phyloP scores from a whole-genome alignment of 53 echinoderm and acorn worm species.

The Stichopus horrens region DNA sequence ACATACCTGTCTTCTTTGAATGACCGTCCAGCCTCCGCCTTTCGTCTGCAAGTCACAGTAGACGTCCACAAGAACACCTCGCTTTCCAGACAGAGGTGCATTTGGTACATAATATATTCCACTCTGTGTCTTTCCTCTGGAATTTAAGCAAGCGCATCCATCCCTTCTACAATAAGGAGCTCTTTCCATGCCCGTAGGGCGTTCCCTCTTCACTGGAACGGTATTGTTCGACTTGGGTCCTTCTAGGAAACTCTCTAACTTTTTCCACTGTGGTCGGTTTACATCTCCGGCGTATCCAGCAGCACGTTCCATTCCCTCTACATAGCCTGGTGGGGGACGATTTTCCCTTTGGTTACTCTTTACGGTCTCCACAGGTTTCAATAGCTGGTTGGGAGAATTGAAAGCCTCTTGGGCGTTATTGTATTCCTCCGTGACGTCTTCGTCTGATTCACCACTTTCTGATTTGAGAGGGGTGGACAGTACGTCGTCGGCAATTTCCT shows the following conservation, averaged over 20 bases:
- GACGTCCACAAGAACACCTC: slow-evolving; percentile 55
- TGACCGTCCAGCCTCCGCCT: slow-evolving; percentile 87
- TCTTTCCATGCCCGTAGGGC: slow-evolving; percentile 48
- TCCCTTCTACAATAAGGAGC: slow-evolving; percentile 60
- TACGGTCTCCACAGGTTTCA: neutral
- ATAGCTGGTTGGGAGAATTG: neutral
- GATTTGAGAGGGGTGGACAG: neutral
- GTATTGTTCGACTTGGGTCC: neutral
- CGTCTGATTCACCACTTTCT: neutral
- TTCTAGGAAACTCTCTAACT: slow-evolving; percentile 14
- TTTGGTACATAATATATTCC: slow-evolving; percentile 74
- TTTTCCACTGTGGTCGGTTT: slow-evolving; percentile 37
- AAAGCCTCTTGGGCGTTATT: neutral
- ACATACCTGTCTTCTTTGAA: slow-evolving; percentile 74
- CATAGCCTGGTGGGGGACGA: slow-evolving; percentile 17
- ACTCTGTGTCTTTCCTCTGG: slow-evolving; percentile 59
- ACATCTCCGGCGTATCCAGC: slow-evolving; percentile 32
- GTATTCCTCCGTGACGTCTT: neutral
- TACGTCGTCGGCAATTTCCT: neutral
- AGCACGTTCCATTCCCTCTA: slow-evolving; percentile 33
- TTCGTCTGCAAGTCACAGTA: slow-evolving; percentile 83
- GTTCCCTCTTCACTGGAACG: slow-evolving; percentile 27
- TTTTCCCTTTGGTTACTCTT: neutral
- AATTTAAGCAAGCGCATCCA: slow-evolving; percentile 66
- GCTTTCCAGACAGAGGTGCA: slow-evolving; percentile 56